These are phyloP conservation scores for Alauda arvensis DNA, from an alignment of 2,797 vertebrate species.

Conservation along the genomic window DNA sequence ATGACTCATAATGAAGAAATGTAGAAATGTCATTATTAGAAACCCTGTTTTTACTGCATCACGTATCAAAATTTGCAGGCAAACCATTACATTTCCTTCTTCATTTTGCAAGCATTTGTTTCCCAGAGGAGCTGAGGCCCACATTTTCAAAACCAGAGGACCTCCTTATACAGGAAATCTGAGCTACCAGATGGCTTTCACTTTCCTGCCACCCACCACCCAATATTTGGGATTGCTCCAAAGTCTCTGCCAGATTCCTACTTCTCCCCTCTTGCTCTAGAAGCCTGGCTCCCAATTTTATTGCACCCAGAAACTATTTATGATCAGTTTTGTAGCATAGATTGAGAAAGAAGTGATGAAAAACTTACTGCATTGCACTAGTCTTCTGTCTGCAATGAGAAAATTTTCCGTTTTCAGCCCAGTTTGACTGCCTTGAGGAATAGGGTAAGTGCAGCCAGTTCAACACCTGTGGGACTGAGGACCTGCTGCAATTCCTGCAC, in stretches of 20 bases:
- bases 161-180: slow-evolving; percentile 55
- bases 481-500: neutral
- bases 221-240: slow-evolving; percentile 55
- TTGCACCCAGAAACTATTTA: slow-evolving; percentile 56
- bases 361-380: neutral
- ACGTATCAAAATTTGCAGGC: slow-evolving; percentile 52
- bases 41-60: slow-evolving; percentile 56
- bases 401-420: neutral
- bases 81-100: slow-evolving; percentile 45
- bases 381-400: neutral
- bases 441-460: neutral
- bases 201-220: slow-evolving; percentile 52
- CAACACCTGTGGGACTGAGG: neutral
- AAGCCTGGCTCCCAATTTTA: slow-evolving; percentile 49
- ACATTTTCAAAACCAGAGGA: slow-evolving; percentile 53
- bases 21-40: slow-evolving; percentile 58
- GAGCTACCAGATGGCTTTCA: slow-evolving; percentile 56
- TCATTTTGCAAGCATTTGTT: slow-evolving; percentile 50
- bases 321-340: slow-evolving; percentile 20
- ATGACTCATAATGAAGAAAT: slow-evolving; percentile 61
- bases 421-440: neutral
- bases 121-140: slow-evolving; percentile 46
- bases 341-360: slow-evolving; percentile 23
- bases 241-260: slow-evolving; percentile 48
- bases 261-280: slow-evolving; percentile 51